A percentile compares a stretch with the other conserved stretches of the same genome.
These are phyloP conservation scores for Sisyra nigra DNA, from an alignment of 2,888 invertebrate species.

Conservation along the genomic window DNA sequence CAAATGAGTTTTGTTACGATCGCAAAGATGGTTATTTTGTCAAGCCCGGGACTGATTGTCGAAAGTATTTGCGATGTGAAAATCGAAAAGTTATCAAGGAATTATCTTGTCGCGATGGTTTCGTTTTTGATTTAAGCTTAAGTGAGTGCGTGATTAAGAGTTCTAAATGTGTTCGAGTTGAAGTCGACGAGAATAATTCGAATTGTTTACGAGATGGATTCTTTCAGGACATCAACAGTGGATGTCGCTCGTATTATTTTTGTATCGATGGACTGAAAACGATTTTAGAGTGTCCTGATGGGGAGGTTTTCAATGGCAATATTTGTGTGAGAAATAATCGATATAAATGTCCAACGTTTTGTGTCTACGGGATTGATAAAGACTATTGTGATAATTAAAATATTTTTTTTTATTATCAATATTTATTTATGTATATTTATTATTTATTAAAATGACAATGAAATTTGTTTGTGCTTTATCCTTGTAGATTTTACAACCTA, in stretches of 20 bases:
- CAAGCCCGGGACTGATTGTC: constrained; percentile 16
- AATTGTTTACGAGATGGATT: constrained; percentile 35
- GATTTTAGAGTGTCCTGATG: constrained; percentile 29
- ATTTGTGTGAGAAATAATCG: constrained; percentile 31
- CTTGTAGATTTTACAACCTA: too few relatives aligned
- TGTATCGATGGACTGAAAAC: constrained; percentile 37
- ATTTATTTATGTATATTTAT: too few relatives aligned
- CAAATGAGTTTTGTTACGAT: constrained; percentile 18
- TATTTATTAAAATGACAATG: too few relatives aligned
- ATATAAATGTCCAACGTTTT: constrained; percentile 33
- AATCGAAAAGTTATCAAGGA: constrained; percentile 13
- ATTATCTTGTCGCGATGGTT: constrained; percentile 16
- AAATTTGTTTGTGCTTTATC: too few relatives aligned
- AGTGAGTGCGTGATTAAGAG: neutral
- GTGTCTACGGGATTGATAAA: neutral
- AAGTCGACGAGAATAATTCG: too few relatives aligned
- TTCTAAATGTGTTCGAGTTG: too few relatives aligned
- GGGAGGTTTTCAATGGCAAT: constrained; percentile 39
- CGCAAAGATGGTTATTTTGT: constrained; percentile 19
- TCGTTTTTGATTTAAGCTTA: constrained; percentile 15
- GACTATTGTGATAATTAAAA: too few relatives aligned
- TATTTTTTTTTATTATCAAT: too few relatives aligned
- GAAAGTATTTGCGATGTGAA: constrained; percentile 17
- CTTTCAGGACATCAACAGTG: constrained; percentile 32
- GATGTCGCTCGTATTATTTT: constrained; percentile 37